phyloP scores from a whole-genome alignment of 2,888 invertebrate species.

The Cetonia aurata region DNA sequence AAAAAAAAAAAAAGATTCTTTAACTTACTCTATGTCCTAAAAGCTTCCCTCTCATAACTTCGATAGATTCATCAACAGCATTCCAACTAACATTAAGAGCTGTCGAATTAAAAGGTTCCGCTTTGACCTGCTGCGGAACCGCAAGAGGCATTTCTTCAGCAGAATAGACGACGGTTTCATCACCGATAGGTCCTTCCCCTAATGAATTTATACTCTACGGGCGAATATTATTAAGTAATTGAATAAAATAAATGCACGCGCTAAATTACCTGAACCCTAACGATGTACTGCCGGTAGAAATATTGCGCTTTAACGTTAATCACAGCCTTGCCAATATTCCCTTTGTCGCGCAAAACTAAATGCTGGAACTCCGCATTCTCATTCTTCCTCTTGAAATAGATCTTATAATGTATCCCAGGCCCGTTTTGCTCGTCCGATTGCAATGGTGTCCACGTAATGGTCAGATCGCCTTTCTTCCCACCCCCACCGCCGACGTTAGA shows the following conservation, averaged over 20 bases:
- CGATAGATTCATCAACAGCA: slow-evolving; percentile 86
- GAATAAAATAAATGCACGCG: too few relatives aligned
- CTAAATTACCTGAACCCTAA: slow-evolving; percentile 78
- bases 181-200: slow-evolving; percentile 87
- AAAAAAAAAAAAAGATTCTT: too few relatives aligned
- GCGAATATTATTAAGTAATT: slow-evolving; percentile 7
- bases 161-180: slow-evolving; percentile 80
- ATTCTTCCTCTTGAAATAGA: slow-evolving; percentile 86
- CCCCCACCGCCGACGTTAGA: slow-evolving; percentile 91
- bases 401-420: slow-evolving; percentile 88
- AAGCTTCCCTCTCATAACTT: slow-evolving; percentile 87
- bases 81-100: slow-evolving; percentile 93
- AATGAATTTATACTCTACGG: slow-evolving; percentile 71
- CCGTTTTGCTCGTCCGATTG: slow-evolving; percentile 87
- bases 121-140: slow-evolving; percentile 85
- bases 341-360: slow-evolving; percentile 76
- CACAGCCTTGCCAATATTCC: slow-evolving; percentile 84
- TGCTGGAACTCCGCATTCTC: slow-evolving; percentile 83
- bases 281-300: slow-evolving; percentile 87
- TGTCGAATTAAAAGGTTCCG: slow-evolving; percentile 89
- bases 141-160: slow-evolving; percentile 95
- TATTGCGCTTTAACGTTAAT: slow-evolving; percentile 80
- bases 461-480: slow-evolving; percentile 94
- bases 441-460: slow-evolving; percentile 89
- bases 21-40: slow-evolving; percentile 86